A percentile compares a stretch with the other conserved stretches of the same genome.
Evolutionary conservation across 2,113 vertebrate genomes (phyloP).

Genomic region (Ornithorhynchus anatinus): DNA sequence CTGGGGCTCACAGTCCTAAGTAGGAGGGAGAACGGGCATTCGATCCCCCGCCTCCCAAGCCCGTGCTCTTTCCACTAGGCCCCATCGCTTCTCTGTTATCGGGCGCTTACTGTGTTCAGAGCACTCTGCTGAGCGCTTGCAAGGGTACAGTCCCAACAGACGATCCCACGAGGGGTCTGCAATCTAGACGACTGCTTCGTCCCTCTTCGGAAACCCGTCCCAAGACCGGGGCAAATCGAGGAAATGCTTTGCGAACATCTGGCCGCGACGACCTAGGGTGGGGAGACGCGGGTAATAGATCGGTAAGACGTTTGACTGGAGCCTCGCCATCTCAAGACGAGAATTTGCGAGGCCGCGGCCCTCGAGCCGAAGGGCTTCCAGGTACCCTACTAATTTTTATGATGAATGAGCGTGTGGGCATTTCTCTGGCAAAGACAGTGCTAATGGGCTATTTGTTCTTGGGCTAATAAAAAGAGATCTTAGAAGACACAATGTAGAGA

Average conservation of each 20-base stretch:
- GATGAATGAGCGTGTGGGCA: background rate
- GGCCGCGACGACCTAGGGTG: slow-evolving; percentile 19
- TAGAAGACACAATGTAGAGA: background rate
- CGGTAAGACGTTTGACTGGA: background rate
- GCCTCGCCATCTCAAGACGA: slow-evolving; percentile 4
- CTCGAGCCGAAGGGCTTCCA: background rate
- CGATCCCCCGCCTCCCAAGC: too few species aligned
- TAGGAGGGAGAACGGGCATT: too few species aligned
- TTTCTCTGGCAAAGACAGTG: background rate
- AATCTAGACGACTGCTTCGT: too few species aligned
- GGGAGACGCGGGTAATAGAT: slow-evolving; percentile 19
- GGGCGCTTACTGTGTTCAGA: too few species aligned
- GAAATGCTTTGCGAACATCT: slow-evolving; percentile 20
- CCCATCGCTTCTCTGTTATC: too few species aligned
- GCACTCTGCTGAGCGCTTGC: too few species aligned
- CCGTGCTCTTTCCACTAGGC: too few species aligned
- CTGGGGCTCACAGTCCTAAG: too few species aligned
- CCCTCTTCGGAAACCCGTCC: too few species aligned
- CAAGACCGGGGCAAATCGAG: slow-evolving; percentile 20
- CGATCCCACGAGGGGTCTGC: too few species aligned
- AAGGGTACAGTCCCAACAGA: too few species aligned
- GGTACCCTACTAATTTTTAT: background rate
- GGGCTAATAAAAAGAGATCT: background rate
- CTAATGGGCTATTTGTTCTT: background rate
- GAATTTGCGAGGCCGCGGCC: background rate